A percentile compares a stretch with the other conserved stretches of the same genome.
Evolutionary conservation across 2,797 vertebrate species (phyloP).

Genomic region (Fringilla coelebs): DNA sequence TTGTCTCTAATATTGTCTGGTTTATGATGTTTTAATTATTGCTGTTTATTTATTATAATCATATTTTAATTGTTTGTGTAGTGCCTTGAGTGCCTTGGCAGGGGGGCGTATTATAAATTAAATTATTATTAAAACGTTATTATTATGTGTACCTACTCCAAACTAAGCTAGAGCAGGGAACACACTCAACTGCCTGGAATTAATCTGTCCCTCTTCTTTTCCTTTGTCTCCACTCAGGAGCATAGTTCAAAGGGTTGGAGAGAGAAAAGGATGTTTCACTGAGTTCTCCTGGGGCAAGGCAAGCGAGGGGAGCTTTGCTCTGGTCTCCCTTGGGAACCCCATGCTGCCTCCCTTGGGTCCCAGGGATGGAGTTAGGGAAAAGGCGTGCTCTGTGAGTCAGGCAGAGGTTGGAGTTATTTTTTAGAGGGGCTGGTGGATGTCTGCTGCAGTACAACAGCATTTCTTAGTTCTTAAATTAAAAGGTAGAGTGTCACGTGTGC

Average conservation of each 20-base stretch:
- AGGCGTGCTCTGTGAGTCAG: not conserved
- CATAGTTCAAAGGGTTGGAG: not conserved
- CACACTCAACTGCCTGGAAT: slow-evolving; percentile 12
- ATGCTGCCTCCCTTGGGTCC: not conserved
- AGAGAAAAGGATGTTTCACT: not conserved
- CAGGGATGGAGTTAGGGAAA: not conserved
- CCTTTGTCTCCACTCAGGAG: not conserved
- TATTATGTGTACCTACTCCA: slow-evolving; percentile 53
- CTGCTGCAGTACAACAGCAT: not conserved
- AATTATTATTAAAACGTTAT: slow-evolving; percentile 73
- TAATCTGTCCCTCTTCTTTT: not conserved
- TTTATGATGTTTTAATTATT: slow-evolving; percentile 76
- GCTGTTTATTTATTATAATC: slow-evolving; percentile 72
- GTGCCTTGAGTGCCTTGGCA: slow-evolving; percentile 57
- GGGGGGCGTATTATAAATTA: slow-evolving; percentile 65
- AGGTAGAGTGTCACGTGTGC: fast-evolving
- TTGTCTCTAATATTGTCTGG: slow-evolving; percentile 47
- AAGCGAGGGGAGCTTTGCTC: fast-evolving
- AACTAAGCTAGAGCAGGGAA: slow-evolving; percentile 22
- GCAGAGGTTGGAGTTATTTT: not conserved
- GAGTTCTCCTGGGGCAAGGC: not conserved
- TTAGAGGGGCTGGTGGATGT: not conserved
- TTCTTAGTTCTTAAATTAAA: not conserved
- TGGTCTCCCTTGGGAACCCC: not conserved
- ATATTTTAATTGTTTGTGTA: slow-evolving; percentile 72